Base-by-base conservation (phyloP, 2,797 vertebrate genomes). In the Spinus olivaceus region DNA sequence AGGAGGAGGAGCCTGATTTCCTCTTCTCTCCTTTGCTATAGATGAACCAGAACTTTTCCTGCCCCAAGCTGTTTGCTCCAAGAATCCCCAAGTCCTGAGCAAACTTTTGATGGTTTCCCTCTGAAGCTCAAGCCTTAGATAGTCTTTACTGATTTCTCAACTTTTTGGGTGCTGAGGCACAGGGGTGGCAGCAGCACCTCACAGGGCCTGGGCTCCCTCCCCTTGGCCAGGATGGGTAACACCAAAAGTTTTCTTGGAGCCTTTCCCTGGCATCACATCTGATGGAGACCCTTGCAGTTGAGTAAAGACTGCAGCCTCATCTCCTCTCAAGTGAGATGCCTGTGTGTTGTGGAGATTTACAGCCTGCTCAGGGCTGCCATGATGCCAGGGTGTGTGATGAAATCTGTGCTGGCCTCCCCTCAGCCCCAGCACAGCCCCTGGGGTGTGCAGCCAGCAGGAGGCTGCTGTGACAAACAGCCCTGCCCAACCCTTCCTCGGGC, bases 331-430 rank as follows among this genome's bases (percentile, higher is more conserved):
- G 44, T 20, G 17, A 49, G 57, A 35, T 12, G 21, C 25, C 12
- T 24, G 8, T 6, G 8, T 6, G 59, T 2, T n/a, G 71, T 7
- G 41, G 50, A 72, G 33, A 92, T 95, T 96, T 93, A 81, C 51
- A 77, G 92, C 50, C 89, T 32, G 25, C 92, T 95, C 69, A 23
- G 66, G 41, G 91, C 41, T 28, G 41, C 73, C 13, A 17, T 91
- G 96, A 81, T 93, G 94, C 87, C 91, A 82, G 79, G 41, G 46
- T 14, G 57, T 59, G 66, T 82, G 92, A 66, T 67, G 80, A 42
- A 54, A 88, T 33, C 49, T 39, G 67, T 88, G 80, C 91, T 90
- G 61, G 28, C 49, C 76, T 90, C 72, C 70, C 73, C 73, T 76
- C 69, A 33, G 59, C 69, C 89, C 60, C 49, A 16, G 1, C 2